Conservation (phyloP, 2,888 invertebrate species). For the Ypsolopha sequella region DNA sequence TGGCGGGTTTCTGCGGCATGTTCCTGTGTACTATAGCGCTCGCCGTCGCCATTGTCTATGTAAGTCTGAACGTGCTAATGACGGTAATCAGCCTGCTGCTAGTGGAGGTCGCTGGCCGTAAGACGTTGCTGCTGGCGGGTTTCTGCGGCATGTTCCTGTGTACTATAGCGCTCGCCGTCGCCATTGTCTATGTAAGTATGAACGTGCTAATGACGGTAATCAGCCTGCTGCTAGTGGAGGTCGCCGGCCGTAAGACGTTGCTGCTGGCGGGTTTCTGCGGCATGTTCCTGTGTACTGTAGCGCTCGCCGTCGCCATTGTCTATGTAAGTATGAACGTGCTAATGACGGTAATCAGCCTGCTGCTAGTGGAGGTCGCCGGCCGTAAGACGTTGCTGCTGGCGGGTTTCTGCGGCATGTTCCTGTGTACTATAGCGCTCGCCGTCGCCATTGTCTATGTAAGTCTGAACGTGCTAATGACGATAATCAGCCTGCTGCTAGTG, state of each 20-base stretch:
- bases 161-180: slow-evolving; percentile 77
- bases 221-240: slow-evolving; percentile 84
- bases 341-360: slow-evolving; percentile 86
- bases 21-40: slow-evolving; percentile 77
- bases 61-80: slow-evolving; percentile 82
- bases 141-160: slow-evolving; percentile 84
- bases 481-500: slow-evolving; percentile 83
- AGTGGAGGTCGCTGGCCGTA: slow-evolving; percentile 86
- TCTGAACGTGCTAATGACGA: slow-evolving; percentile 86
- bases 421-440: slow-evolving; percentile 77
- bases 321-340: slow-evolving; percentile 76
- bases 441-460: slow-evolving; percentile 67
- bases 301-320: slow-evolving; percentile 75
- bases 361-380: slow-evolving; percentile 86
- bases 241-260: slow-evolving; percentile 85
- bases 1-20: slow-evolving; percentile 87
- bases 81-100: slow-evolving; percentile 84
- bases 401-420: slow-evolving; percentile 85
- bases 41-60: slow-evolving; percentile 70
- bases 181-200: slow-evolving; percentile 56
- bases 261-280: slow-evolving; percentile 83
- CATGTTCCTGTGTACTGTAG: slow-evolving; percentile 79
- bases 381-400: slow-evolving; percentile 83
- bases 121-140: slow-evolving; percentile 83
- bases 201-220: slow-evolving; percentile 90